Conservation (phyloP, 2,113 vertebrate genomes). For the Erpornis zantholeuca region DNA sequence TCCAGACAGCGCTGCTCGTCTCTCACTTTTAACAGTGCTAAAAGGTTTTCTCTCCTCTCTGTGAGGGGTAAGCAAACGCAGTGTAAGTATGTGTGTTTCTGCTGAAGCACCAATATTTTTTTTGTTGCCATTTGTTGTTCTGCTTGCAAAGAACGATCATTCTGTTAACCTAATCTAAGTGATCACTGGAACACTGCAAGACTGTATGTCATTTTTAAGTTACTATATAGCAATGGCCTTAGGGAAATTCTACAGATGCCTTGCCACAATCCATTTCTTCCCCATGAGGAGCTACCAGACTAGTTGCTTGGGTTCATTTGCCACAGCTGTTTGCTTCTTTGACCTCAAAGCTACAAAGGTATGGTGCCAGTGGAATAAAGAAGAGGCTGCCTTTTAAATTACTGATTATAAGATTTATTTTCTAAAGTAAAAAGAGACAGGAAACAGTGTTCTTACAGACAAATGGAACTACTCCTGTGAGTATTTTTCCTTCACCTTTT, state of each 20-base stretch:
- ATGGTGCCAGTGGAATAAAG: neutral
- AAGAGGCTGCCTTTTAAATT: neutral
- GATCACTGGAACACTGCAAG: neutral
- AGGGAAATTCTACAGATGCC: slow-evolving; percentile 47
- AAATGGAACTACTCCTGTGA: neutral
- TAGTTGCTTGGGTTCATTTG: slow-evolving; percentile 1
- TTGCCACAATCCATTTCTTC: slow-evolving; percentile 60
- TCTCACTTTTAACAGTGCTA: slow-evolving; percentile 30
- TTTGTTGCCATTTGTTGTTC: neutral
- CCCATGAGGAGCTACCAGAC: neutral
- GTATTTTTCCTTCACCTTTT: neutral
- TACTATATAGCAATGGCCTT: neutral
- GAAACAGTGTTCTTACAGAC: neutral
- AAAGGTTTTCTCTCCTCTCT: slow-evolving; percentile 22
- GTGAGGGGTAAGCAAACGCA: neutral
- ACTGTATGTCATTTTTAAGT: neutral
- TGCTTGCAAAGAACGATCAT: neutral
- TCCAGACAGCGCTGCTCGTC: neutral
- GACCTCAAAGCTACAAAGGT: slow-evolving; percentile 19
- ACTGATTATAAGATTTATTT: neutral
- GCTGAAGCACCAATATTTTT: neutral
- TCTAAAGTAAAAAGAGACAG: neutral
- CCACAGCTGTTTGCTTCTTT: slow-evolving; percentile 27
- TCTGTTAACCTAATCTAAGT: neutral
- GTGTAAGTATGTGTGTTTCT: neutral